These are phyloP conservation scores for Dicranocentrus wangi DNA, from an alignment of 2,888 invertebrate species.

Conservation along the genomic window DNA sequence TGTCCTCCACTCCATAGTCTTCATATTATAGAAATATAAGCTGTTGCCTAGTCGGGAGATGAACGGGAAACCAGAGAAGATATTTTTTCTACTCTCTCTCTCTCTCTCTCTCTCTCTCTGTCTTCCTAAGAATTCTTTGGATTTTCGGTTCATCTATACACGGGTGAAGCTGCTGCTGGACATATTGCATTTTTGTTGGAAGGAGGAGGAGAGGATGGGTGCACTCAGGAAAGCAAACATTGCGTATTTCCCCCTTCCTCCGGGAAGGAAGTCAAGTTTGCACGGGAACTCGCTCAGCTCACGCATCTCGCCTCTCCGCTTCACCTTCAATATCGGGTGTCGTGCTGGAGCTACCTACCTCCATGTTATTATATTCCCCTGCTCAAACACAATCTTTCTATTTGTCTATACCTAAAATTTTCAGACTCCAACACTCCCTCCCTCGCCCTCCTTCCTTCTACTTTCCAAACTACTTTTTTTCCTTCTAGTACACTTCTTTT, in stretches of 20 bases:
- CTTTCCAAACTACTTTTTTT: background rate
- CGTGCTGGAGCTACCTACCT: background rate
- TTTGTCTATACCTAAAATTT: constrained; percentile 14
- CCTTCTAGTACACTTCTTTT: constrained; percentile 34
- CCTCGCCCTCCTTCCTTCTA: background rate
- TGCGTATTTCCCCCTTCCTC: constrained; percentile 38
- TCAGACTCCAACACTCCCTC: no score
- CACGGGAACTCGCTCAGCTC: constrained; percentile 28
- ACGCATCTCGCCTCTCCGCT: background rate
- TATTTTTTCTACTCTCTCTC: no score
- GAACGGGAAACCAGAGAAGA: no score
- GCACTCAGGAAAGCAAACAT: constrained; percentile 57
- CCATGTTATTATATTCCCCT: constrained; percentile 30
- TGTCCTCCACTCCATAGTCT: constrained; percentile 2
- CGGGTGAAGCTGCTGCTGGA: constrained; percentile 11
- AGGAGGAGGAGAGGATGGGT: constrained; percentile 20
- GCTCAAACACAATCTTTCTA: constrained; percentile 49
- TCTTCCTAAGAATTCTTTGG: constrained; percentile 43
- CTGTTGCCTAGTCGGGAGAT: no score
- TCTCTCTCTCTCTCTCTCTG: no score
- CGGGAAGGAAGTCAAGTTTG: constrained; percentile 35
- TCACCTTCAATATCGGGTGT: no score
- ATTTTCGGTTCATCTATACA: constrained; percentile 56
- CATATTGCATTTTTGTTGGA: constrained; percentile 51
- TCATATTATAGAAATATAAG: no score